Conservation (phyloP, 2,113 vertebrate species). For the Lethenteron reissneri region DNA sequence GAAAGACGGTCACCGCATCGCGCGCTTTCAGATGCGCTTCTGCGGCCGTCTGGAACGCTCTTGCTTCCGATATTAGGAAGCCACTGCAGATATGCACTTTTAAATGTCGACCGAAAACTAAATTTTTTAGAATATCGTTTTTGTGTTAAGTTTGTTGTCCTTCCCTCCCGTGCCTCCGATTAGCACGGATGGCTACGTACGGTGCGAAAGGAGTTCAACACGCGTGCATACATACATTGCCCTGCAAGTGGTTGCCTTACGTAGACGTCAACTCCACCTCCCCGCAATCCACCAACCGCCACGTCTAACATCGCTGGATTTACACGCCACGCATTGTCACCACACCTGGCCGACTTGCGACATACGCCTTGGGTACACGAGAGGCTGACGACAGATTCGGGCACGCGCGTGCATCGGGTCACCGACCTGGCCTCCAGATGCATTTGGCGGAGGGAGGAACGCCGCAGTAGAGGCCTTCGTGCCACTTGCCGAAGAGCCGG, state of each 20-base stretch:
- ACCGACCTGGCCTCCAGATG: slow-evolving; percentile 70
- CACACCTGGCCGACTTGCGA: background rate
- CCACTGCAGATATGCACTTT: too few species aligned
- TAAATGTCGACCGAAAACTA: too few species aligned
- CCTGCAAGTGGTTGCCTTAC: background rate
- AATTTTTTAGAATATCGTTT: too few species aligned
- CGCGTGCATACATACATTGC: background rate
- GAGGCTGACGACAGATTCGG: background rate
- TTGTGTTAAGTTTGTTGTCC: too few species aligned
- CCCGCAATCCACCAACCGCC: background rate
- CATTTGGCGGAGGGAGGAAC: slow-evolving; percentile 31
- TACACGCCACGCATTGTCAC: background rate
- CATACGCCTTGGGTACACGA: background rate
- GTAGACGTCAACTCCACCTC: background rate
- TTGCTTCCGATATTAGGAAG: too few species aligned
- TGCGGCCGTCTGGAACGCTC: too few species aligned
- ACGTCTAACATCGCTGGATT: background rate
- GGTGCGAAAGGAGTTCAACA: too few species aligned
- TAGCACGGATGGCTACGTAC: too few species aligned
- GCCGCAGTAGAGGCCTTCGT: slow-evolving; percentile 61
- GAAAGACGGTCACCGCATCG: too few species aligned
- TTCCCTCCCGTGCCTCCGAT: too few species aligned
- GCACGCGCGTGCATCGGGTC: background rate
- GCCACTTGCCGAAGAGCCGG: slow-evolving; percentile 59
- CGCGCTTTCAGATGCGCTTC: too few species aligned